These are phyloP conservation scores for Gallinago paraguaiae DNA, from an alignment of 2,113 vertebrate genomes.

Conservation along the genomic window DNA sequence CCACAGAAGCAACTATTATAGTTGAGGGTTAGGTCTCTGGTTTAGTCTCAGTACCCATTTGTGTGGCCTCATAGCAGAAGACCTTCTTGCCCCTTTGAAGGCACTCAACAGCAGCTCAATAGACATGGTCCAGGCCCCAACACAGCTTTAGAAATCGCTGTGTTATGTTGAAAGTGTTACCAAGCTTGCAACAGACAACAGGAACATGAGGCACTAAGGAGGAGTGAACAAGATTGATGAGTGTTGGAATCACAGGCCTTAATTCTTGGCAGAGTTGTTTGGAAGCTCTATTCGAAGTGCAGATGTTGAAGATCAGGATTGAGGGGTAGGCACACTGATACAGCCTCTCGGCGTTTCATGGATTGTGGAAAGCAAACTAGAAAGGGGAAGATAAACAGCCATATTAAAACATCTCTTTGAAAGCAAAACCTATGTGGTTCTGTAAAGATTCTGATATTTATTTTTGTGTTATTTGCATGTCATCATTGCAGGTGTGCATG, in stretches of 20 bases:
- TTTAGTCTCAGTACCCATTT: not conserved
- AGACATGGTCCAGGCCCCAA: not conserved
- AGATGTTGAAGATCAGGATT: not conserved
- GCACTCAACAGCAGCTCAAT: not conserved
- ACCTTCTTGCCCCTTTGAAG: not conserved
- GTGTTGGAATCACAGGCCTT: not conserved
- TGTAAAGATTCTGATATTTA: not conserved
- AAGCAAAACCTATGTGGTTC: not conserved
- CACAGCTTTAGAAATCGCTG: not conserved
- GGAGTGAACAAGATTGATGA: not conserved
- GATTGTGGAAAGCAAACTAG: not conserved
- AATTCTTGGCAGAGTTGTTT: not conserved
- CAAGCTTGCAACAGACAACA: not conserved
- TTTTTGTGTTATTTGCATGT: not conserved
- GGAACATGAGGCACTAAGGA: not conserved
- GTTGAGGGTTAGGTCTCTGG: not conserved
- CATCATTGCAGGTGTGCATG: not conserved
- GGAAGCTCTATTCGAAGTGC: not conserved
- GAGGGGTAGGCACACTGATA: not conserved
- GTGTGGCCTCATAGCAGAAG: not conserved
- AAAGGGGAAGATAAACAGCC: not conserved
- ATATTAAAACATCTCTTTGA: not conserved
- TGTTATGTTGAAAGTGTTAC: not conserved
- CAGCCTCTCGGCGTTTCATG: not conserved
- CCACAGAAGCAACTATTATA: not conserved